Conservation (phyloP, 2,113 vertebrate genomes). For the Boulengeromyrus knoepffleri region DNA sequence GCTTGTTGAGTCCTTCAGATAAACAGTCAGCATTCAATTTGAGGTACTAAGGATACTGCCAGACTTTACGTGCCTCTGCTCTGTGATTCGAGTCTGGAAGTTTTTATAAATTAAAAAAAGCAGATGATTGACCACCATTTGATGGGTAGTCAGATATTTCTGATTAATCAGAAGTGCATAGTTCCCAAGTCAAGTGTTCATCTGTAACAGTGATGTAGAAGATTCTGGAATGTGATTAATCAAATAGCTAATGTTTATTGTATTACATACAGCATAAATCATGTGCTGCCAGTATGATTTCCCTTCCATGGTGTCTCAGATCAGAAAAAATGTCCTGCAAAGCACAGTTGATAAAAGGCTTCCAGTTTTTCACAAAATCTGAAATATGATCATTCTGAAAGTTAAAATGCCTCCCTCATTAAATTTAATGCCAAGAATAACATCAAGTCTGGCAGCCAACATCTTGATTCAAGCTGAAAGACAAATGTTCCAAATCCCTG, state of each 20-base stretch:
- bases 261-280: constrained; percentile 15
- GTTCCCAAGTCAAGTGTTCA: constrained; percentile 7
- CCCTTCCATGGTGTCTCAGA: not conserved
- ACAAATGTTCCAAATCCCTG: not conserved
- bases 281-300: not conserved
- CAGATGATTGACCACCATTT: not conserved
- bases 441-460: constrained; percentile 4
- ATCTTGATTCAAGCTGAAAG: constrained; percentile 14
- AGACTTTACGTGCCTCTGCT: not conserved
- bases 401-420: constrained; percentile 13
- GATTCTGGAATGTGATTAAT: not conserved
- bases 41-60: not conserved
- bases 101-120: not conserved
- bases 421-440: not conserved
- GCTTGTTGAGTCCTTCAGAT: not conserved
- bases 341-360: constrained; percentile 4
- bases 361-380: constrained; percentile 3
- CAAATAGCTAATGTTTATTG: constrained; percentile 14
- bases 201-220: not conserved
- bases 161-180: not conserved
- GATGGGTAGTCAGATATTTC: constrained; percentile 3
- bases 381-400: constrained; percentile 9
- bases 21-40: not conserved
- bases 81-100: not conserved
- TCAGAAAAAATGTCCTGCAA: constrained; percentile 11